Percentiles rank a stretch among this genome's conserved stretches.
phyloP scores from a whole-genome alignment of 2,113 vertebrate species.

The Pantherophis guttatus region DNA sequence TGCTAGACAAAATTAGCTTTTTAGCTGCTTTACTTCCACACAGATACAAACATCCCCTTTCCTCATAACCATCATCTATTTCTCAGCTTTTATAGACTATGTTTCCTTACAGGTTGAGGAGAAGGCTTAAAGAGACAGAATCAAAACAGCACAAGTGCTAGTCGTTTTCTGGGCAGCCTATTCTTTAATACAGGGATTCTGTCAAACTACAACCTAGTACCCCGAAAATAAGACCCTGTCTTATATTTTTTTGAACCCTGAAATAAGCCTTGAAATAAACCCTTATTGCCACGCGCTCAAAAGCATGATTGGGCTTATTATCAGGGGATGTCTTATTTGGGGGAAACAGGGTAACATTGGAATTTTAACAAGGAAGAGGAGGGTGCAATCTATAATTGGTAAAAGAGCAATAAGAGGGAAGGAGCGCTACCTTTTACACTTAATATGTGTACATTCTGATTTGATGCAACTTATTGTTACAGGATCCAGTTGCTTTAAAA shows the following conservation, averaged over 20 bases:
- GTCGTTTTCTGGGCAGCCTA: neutral
- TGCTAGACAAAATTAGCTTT: neutral
- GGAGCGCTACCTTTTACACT: neutral
- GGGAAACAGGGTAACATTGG: neutral
- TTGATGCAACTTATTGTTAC: neutral
- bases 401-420: neutral
- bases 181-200: neutral
- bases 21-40: neutral
- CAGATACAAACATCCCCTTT: neutral
- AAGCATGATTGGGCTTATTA: too few relatives aligned
- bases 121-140: neutral
- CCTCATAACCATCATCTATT: neutral
- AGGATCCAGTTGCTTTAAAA: neutral
- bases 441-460: neutral
- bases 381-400: neutral
- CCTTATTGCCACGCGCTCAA: too few relatives aligned
- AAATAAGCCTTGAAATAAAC: too few relatives aligned
- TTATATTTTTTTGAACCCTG: too few relatives aligned
- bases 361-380: neutral
- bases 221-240: too few relatives aligned
- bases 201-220: neutral
- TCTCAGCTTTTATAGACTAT: neutral
- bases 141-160: neutral
- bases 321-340: too few relatives aligned
- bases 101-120: neutral